These are phyloP conservation scores for Alligator mississippiensis DNA, from an alignment of 2,113 vertebrate genomes.

Conservation along the genomic window DNA sequence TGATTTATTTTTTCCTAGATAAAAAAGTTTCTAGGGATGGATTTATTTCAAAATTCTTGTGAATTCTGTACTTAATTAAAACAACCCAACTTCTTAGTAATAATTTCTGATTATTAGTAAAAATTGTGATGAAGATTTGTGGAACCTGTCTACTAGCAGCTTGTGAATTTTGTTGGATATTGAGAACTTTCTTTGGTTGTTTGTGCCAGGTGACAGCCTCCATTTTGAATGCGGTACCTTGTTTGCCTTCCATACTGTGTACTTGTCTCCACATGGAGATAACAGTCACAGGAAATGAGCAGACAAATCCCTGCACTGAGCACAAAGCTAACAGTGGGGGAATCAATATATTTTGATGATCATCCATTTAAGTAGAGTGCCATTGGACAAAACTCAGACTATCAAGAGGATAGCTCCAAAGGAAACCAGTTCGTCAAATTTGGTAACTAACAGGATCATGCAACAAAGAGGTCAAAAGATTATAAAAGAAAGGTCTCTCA, in stretches of 20 bases:
- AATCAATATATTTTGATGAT: neutral
- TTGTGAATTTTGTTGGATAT: accelerated
- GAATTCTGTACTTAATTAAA: neutral
- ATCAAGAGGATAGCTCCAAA: neutral
- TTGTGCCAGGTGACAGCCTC: neutral
- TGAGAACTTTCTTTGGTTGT: accelerated
- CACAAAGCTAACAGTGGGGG: neutral
- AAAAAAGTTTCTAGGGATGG: neutral
- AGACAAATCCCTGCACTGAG: neutral
- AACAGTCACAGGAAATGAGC: neutral
- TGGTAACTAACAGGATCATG: no score
- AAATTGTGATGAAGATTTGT: neutral
- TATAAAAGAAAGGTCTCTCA: neutral
- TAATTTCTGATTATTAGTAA: neutral
- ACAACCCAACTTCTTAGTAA: neutral
- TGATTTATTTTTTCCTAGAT: neutral
- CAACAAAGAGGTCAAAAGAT: no score
- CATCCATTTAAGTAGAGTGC: neutral
- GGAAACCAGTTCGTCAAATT: neutral
- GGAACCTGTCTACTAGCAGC: accelerated
- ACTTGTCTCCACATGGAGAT: neutral
- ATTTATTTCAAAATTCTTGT: neutral
- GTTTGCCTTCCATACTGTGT: neutral
- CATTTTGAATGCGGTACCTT: neutral
- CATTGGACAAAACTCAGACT: neutral